Conservation (phyloP, 2,113 vertebrate species). For the Azemiops feae region DNA sequence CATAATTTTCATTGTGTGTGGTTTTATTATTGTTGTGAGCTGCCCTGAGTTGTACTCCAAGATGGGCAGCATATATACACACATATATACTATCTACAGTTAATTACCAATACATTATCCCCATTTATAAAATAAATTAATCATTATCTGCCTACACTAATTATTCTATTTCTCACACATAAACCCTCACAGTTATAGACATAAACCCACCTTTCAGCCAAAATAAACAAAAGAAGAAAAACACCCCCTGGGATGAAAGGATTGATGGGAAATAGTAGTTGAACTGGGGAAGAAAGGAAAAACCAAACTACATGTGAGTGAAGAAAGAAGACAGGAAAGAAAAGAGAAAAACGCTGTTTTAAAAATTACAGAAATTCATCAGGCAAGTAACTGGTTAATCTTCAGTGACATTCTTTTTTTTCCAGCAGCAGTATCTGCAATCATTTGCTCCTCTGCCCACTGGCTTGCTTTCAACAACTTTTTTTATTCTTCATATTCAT, state of each 20-base stretch:
- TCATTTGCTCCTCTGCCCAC: neutral
- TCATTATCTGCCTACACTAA: neutral
- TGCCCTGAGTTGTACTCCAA: neutral
- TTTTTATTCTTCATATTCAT: neutral
- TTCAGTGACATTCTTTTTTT: neutral
- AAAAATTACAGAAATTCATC: neutral
- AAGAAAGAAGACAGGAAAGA: neutral
- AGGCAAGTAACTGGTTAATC: neutral
- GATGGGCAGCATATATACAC: neutral
- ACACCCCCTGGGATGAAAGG: neutral
- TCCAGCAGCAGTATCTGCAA: neutral
- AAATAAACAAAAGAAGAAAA: neutral
- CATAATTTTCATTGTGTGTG: neutral
- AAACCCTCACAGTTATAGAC: neutral
- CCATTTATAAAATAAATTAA: neutral
- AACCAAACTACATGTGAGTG: neutral
- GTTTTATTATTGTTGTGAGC: neutral
- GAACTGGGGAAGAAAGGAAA: neutral
- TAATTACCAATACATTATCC: neutral
- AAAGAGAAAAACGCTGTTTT: neutral
- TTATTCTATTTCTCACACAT: neutral
- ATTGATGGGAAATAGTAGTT: neutral
- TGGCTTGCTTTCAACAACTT: neutral
- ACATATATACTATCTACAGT: neutral
- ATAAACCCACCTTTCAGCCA: neutral